Conservation (phyloP, 2,113 vertebrate species). For the Patagioenas fasciata region DNA sequence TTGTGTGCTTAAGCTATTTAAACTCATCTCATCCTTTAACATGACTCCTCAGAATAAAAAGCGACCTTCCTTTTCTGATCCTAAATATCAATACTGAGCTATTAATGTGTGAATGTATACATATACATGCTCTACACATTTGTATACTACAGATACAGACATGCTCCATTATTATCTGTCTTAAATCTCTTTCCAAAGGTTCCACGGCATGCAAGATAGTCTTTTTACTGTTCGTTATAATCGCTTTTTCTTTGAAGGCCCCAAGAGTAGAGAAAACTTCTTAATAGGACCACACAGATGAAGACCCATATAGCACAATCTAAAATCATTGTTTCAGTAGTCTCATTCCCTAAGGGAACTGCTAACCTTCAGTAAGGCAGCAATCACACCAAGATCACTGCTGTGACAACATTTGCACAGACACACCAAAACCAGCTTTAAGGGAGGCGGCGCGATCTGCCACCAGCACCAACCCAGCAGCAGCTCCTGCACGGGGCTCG, state of each 20-base stretch:
- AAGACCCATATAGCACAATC: background rate
- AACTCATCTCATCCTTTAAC: background rate
- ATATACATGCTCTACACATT: background rate
- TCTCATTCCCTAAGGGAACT: background rate
- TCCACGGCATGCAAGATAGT: background rate
- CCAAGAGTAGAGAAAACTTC: slow-evolving; percentile 36
- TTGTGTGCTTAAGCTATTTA: background rate
- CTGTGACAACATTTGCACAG: background rate
- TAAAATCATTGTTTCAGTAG: background rate
- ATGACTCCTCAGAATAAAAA: background rate
- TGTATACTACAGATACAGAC: background rate
- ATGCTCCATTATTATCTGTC: background rate
- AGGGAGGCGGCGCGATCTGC: rapidly evolving
- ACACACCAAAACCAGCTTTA: background rate
- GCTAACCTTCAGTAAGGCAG: background rate
- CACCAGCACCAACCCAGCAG: background rate
- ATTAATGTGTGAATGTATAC: background rate
- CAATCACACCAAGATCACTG: background rate
- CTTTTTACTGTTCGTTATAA: slow-evolving; percentile 39
- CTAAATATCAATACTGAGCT: background rate
- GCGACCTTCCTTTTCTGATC: background rate
- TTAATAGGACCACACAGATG: slow-evolving; percentile 49
- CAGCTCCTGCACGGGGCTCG: rapidly evolving
- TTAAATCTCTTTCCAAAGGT: background rate
- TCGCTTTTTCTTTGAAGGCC: slow-evolving; percentile 13